Conservation (phyloP, 1,140 invertebrate genomes). For the Leptonema lineaticorne region DNA sequence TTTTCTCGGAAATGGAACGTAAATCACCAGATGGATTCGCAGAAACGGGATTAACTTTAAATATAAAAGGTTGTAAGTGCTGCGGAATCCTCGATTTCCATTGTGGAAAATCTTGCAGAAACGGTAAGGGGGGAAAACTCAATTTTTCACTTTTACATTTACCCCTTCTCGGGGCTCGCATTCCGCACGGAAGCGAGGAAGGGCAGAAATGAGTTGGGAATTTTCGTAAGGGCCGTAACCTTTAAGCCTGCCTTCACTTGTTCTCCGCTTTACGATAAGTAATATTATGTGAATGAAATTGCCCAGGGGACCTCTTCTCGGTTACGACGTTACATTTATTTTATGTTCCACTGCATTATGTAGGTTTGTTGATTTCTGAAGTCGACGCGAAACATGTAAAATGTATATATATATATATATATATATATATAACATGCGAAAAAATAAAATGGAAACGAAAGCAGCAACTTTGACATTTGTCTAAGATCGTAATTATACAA, state of each 20-base stretch:
- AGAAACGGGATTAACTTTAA: not conserved
- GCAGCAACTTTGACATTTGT: not conserved
- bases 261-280: slow-evolving; percentile 15
- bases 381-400: no score
- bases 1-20: no score
- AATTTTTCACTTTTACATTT: slow-evolving; percentile 16
- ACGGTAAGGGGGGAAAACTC: not conserved
- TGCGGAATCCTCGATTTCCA: not conserved
- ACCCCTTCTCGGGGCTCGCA: not conserved
- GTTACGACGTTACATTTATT: not conserved
- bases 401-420: no score
- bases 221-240: not conserved
- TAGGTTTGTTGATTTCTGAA: no score
- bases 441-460: no score
- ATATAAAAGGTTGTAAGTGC: not conserved
- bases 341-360: no score
- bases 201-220: not conserved
- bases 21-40: not conserved
- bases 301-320: not conserved
- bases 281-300: slow-evolving; percentile 7
- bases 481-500: not conserved
- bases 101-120: not conserved
- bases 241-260: slow-evolving; percentile 3
- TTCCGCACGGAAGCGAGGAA: not conserved
- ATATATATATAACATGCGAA: no score